A percentile compares a stretch with the other conserved stretches of the same genome.
Conservation (phyloP, 2,797 vertebrate genomes). For the Oryzias sinensis region DNA sequence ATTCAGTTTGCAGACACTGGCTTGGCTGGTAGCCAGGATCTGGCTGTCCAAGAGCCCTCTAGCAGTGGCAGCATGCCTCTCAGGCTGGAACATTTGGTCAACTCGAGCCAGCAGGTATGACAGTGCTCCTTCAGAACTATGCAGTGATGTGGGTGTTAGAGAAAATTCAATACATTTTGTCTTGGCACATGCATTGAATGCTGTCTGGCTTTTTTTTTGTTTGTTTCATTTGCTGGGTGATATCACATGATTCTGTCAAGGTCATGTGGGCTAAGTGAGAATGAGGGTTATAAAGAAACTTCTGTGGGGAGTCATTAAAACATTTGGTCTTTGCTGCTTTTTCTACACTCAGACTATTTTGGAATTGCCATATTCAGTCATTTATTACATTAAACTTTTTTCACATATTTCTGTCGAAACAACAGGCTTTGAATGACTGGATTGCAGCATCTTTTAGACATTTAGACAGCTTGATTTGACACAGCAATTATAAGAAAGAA, state of each 20-base stretch:
- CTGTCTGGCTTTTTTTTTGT: not conserved
- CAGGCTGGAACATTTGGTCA: slow-evolving; percentile 29
- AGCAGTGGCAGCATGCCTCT: slow-evolving; percentile 18
- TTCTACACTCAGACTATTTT: slow-evolving; percentile 5
- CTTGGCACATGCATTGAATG: slow-evolving; percentile 11
- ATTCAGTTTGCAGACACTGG: slow-evolving; percentile 8
- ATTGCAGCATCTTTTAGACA: slow-evolving; percentile 8
- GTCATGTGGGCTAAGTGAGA: not conserved
- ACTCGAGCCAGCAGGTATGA: slow-evolving; percentile 29
- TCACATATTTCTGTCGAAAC: slow-evolving; percentile 35
- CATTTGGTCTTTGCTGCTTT: slow-evolving; percentile 11
- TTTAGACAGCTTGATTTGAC: slow-evolving; percentile 14
- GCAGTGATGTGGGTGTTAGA: slow-evolving; percentile 4
- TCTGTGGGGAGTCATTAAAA: too few relatives aligned
- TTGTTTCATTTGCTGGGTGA: too few relatives aligned
- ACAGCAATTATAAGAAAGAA: slow-evolving; percentile 30
- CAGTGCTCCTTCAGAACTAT: slow-evolving; percentile 17
- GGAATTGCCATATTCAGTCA: slow-evolving; percentile 22
- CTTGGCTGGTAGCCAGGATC: slow-evolving; percentile 23
- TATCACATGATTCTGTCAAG: too few relatives aligned
- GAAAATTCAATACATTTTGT: slow-evolving; percentile 17
- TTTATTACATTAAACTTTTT: slow-evolving; percentile 50
- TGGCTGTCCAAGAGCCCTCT: slow-evolving; percentile 35
- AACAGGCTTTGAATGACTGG: slow-evolving; percentile 28
- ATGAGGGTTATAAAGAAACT: slow-evolving; percentile 11